Conservation (phyloP, 2,113 vertebrate species). For the Zosterops hypoxanthus region DNA sequence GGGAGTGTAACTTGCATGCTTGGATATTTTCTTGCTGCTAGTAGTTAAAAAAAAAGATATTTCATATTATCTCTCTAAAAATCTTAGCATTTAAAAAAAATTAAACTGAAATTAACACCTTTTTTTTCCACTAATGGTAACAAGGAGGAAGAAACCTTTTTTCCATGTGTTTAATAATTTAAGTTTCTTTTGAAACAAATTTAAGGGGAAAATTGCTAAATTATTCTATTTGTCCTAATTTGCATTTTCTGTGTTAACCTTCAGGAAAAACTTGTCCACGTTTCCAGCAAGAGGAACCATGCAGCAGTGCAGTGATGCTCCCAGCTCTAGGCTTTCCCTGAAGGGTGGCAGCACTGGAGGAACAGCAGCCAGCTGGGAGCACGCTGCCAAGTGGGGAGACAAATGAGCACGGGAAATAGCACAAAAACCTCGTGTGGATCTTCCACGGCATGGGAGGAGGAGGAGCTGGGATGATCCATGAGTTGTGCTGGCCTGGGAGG, state of each 20-base stretch:
- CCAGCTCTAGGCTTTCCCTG: background rate
- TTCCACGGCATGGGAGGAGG: fast-evolving
- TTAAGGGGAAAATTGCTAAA: background rate
- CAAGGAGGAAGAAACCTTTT: background rate
- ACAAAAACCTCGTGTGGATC: fast-evolving
- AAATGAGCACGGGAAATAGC: background rate
- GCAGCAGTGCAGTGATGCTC: background rate
- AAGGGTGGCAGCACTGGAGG: background rate
- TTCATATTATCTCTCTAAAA: background rate
- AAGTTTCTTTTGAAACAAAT: background rate
- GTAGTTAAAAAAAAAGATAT: background rate
- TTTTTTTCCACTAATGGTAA: background rate
- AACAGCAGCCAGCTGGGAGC: background rate
- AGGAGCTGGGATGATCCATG: fast-evolving
- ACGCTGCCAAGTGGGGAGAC: background rate
- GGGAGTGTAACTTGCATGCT: background rate
- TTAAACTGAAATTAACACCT: background rate
- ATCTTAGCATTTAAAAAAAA: fast-evolving
- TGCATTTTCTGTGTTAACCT: background rate
- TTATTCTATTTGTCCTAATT: background rate
- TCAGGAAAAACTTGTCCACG: background rate
- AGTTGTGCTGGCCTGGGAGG: too few species aligned
- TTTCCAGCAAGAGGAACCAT: background rate
- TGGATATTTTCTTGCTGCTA: background rate
- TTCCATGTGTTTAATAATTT: background rate